Conservation (phyloP, 2,888 invertebrate genomes). For the Nysson spinosus region DNA sequence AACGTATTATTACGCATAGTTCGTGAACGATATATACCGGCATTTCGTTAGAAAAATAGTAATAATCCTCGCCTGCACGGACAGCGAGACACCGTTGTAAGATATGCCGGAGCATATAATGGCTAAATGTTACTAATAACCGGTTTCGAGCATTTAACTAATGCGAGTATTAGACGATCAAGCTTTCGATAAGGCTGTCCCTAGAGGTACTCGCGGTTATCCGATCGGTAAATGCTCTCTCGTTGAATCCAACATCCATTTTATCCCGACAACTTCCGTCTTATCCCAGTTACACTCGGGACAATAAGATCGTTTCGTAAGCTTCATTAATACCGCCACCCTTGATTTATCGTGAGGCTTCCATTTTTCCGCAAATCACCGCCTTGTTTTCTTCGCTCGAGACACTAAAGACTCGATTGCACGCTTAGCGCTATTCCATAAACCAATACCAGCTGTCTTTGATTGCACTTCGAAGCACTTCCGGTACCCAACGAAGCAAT, state of each 20-base stretch:
- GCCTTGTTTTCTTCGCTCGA: slow-evolving; percentile 5
- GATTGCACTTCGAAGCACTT: neutral
- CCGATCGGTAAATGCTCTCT: slow-evolving; percentile 50
- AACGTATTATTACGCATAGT: slow-evolving; percentile 41
- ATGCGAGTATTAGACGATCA: slow-evolving; percentile 60
- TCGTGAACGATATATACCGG: slow-evolving; percentile 41
- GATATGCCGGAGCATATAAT: slow-evolving; percentile 51
- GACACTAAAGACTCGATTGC: slow-evolving; percentile 10
- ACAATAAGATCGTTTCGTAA: slow-evolving; percentile 49
- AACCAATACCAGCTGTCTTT: slow-evolving; percentile 1
- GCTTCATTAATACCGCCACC: slow-evolving; percentile 30
- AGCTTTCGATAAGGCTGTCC: slow-evolving; percentile 51
- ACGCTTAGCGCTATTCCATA: too few relatives aligned
- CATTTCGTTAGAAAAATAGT: slow-evolving; percentile 44
- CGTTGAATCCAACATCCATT: slow-evolving; percentile 51
- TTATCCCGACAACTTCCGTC: slow-evolving; percentile 53
- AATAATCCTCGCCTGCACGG: slow-evolving; percentile 52
- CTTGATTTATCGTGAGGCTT: slow-evolving; percentile 40
- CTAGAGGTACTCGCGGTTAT: slow-evolving; percentile 45
- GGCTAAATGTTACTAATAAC: slow-evolving; percentile 62
- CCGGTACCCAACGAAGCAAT: too few relatives aligned
- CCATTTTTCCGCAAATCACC: neutral
- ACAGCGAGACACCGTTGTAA: slow-evolving; percentile 41
- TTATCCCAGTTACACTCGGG: slow-evolving; percentile 23
- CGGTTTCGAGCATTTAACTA: slow-evolving; percentile 62